Conservation (phyloP, 1,140 invertebrate genomes). For the Zaprionus nigranus region DNA sequence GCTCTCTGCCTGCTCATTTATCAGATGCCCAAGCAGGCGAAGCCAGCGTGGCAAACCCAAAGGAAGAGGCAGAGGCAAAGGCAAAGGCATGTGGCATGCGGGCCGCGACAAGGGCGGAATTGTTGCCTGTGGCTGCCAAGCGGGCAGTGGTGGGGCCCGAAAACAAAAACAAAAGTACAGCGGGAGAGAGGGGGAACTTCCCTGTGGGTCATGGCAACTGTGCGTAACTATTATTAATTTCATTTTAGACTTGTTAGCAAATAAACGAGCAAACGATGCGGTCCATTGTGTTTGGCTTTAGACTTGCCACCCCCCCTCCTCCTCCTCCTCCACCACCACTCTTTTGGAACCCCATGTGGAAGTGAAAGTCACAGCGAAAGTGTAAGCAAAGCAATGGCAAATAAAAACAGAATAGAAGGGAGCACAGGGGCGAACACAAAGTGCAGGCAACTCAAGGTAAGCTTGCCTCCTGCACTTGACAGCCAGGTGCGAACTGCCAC, state of each 20-base stretch:
- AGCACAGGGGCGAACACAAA: background rate
- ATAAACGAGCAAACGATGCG: slow-evolving; percentile 81
- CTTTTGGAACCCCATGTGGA: background rate
- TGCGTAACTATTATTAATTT: slow-evolving; percentile 82
- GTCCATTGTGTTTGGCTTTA: slow-evolving; percentile 57
- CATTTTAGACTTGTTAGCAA: slow-evolving; percentile 82
- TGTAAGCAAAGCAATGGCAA: slow-evolving; percentile 1
- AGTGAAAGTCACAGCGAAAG: slow-evolving; percentile 22
- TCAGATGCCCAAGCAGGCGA: slow-evolving; percentile 17
- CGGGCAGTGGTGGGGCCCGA: background rate
- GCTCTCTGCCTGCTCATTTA: slow-evolving; percentile 27
- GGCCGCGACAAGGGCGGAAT: background rate
- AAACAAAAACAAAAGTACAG: slow-evolving; percentile 6
- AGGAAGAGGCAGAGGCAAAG: background rate
- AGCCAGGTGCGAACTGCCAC: background rate
- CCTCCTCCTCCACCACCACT: too few species aligned
- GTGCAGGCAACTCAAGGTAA: background rate
- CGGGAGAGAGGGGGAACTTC: background rate
- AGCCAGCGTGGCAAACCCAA: background rate
- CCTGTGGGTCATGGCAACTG: slow-evolving; percentile 60
- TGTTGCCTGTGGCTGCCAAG: background rate
- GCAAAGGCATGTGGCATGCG: slow-evolving; percentile 6
- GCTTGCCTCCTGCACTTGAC: slow-evolving; percentile 7
- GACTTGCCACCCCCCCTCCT: background rate
- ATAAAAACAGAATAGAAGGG: background rate